These are phyloP conservation scores for Barypeithes pellucidus DNA, from an alignment of 2,888 invertebrate species.

Conservation along the genomic window DNA sequence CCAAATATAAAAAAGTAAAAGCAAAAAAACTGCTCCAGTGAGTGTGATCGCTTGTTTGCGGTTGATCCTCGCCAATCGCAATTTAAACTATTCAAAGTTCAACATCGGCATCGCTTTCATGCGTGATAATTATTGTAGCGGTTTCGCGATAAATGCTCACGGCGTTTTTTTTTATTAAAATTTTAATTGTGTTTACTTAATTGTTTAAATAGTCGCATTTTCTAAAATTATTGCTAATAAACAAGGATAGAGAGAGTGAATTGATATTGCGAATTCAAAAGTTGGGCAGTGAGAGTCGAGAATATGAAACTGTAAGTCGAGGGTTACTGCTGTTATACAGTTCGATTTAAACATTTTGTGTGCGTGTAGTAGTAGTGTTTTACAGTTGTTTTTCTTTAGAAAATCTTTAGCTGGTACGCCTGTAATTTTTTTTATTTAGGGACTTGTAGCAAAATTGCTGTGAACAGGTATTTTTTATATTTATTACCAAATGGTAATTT, in stretches of 20 bases:
- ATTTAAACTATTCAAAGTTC: slow-evolving; percentile 14
- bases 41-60: slow-evolving; percentile 1
- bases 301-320: slow-evolving; percentile 23
- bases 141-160: slow-evolving; percentile 1
- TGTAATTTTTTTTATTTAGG: too few relatives aligned
- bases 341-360: background rate
- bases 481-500: too few relatives aligned
- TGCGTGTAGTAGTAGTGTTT: background rate
- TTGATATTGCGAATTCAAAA: slow-evolving; percentile 4
- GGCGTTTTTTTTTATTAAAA: background rate
- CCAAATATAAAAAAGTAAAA: slow-evolving; percentile 48
- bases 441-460: too few relatives aligned
- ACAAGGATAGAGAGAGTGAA: background rate
- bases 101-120: slow-evolving; percentile 30
- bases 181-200: slow-evolving; percentile 17
- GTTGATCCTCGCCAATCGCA: slow-evolving; percentile 1
- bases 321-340: background rate
- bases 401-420: too few relatives aligned
- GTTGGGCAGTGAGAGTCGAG: background rate
- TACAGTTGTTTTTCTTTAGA: background rate
- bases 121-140: slow-evolving; percentile 27
- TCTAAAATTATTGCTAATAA: slow-evolving; percentile 22
- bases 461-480: too few relatives aligned
- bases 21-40: slow-evolving; percentile 29
- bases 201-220: slow-evolving; percentile 35